Conservation (phyloP, 2,888 invertebrate genomes). For the Lepidochrysops patricia region DNA sequence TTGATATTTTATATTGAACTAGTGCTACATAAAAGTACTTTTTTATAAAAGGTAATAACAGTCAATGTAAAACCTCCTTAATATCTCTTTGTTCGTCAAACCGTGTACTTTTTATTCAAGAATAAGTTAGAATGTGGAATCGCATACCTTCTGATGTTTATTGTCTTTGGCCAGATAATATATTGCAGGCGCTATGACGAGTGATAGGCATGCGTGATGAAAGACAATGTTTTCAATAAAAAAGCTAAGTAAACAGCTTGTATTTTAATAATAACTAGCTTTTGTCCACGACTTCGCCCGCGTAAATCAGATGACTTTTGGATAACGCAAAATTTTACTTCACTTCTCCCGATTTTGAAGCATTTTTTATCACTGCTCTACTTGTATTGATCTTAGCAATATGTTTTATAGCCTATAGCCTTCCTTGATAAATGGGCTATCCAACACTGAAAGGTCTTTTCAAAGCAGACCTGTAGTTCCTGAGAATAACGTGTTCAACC, state of each 20-base stretch:
- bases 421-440: too few species aligned
- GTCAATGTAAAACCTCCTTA: neutral
- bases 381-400: too few species aligned
- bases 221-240: neutral
- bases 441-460: too few species aligned
- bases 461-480: too few species aligned
- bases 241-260: too few species aligned
- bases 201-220: neutral
- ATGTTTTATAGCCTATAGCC: too few species aligned
- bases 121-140: slow-evolving; percentile 8
- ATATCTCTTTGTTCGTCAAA: slow-evolving; percentile 24
- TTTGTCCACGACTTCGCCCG: too few species aligned
- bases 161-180: neutral
- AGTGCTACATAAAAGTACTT: neutral
- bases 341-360: too few species aligned
- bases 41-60: neutral
- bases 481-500: too few species aligned
- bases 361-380: too few species aligned
- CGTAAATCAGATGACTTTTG: too few species aligned
- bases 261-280: neutral
- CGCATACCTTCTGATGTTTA: neutral
- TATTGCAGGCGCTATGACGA: neutral
- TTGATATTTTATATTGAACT: neutral
- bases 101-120: slow-evolving; percentile 11
- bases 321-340: too few species aligned